phyloP scores from a whole-genome alignment of 2,113 vertebrate genomes.

The Caranx ignobilis region DNA sequence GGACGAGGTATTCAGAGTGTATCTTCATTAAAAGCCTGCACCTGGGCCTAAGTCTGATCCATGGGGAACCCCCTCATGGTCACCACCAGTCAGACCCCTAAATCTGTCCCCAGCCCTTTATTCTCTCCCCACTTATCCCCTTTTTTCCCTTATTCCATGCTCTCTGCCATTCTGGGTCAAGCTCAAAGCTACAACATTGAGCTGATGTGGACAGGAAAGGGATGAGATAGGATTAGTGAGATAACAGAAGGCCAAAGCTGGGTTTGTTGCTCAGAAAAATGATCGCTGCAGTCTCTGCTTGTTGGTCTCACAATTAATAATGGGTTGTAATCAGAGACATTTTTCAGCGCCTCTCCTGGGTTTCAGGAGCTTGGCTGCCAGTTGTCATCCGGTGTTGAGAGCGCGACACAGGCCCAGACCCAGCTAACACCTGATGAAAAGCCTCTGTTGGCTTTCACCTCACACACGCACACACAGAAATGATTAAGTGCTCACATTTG shows the following conservation, averaged over 20 bases:
- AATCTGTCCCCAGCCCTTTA: conserved; percentile 75
- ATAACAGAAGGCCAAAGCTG: conserved; percentile 62
- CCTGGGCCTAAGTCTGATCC: conserved; percentile 76
- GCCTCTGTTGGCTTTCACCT: conserved; percentile 35
- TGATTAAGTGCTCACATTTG: not conserved
- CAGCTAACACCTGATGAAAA: conserved; percentile 47
- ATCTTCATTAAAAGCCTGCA: conserved; percentile 82
- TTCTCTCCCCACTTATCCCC: conserved; percentile 65
- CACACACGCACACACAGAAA: not conserved
- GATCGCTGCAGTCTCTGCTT: conserved; percentile 44
- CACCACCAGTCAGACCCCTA: conserved; percentile 55
- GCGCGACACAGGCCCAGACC: conserved; percentile 26
- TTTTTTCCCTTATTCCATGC: conserved; percentile 37
- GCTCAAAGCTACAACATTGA: conserved; percentile 59
- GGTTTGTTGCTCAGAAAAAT: conserved; percentile 54
- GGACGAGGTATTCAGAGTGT: conserved; percentile 60
- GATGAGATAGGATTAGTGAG: conserved; percentile 76
- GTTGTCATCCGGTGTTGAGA: conserved; percentile 75
- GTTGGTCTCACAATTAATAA: conserved; percentile 75
- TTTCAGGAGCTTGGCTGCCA: conserved; percentile 65
- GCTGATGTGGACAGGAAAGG: conserved; percentile 71
- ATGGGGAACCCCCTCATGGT: conserved; percentile 67
- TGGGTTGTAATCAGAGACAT: conserved; percentile 58
- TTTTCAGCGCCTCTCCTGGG: conserved; percentile 61
- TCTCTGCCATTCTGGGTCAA: conserved; percentile 64